Evolutionary conservation across 2,888 invertebrate genomes (phyloP).

Genomic region (Hirtodrosophila confusa): DNA sequence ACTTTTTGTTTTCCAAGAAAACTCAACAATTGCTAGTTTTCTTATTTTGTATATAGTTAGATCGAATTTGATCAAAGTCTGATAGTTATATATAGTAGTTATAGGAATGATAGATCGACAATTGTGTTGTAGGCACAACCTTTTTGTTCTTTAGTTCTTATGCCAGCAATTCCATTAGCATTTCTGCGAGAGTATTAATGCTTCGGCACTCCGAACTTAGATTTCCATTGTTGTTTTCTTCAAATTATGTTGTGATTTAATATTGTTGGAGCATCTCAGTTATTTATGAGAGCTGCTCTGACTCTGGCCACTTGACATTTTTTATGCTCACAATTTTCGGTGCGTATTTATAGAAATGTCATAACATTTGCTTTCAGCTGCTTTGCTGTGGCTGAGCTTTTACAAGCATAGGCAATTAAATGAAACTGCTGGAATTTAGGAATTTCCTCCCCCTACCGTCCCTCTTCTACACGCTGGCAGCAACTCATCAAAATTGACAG

Average conservation of each 20-base stretch:
- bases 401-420: conserved; percentile 68
- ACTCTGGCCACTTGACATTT: conserved; percentile 48
- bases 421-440: conserved; percentile 67
- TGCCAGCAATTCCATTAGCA: too few relatives aligned
- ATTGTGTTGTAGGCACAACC: too few relatives aligned
- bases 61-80: too few relatives aligned
- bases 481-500: conserved; percentile 66
- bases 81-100: too few relatives aligned
- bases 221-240: background rate
- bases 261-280: conserved; percentile 50
- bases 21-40: too few relatives aligned
- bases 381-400: conserved; percentile 26
- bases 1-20: too few relatives aligned
- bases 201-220: too few relatives aligned
- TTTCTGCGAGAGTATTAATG: too few relatives aligned
- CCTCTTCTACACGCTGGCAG: background rate
- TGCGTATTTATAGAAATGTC: conserved; percentile 68
- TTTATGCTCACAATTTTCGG: conserved; percentile 1
- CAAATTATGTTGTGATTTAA: conserved; percentile 50
- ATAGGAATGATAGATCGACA: too few relatives aligned
- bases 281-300: conserved; percentile 44
- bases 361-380: conserved; percentile 56
- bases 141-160: too few relatives aligned
- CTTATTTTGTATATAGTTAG: too few relatives aligned
- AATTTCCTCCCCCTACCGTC: conserved; percentile 3